phyloP scores from a whole-genome alignment of 1,140 invertebrate genomes.

The Megathymus violae region DNA sequence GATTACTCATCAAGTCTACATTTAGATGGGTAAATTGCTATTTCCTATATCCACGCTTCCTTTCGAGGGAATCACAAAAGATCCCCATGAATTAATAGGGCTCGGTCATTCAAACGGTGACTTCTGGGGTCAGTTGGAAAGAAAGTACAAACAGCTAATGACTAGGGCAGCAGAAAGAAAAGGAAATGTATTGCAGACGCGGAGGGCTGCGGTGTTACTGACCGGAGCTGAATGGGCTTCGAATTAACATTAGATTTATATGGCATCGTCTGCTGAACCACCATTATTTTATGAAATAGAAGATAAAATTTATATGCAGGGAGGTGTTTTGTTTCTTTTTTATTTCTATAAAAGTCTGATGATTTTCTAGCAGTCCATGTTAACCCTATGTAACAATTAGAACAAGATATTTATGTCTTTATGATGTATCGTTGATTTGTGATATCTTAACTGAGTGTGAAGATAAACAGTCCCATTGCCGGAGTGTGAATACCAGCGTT shows the following conservation, averaged over 20 bases:
- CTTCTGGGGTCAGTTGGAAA: slow-evolving; percentile 56
- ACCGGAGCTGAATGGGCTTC: not conserved
- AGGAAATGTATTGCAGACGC: slow-evolving; percentile 50
- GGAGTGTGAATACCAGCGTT: too few species aligned
- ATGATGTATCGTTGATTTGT: too few species aligned
- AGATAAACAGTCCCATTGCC: too few species aligned
- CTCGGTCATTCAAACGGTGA: slow-evolving; percentile 51
- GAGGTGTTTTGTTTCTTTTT: too few species aligned
- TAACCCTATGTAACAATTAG: too few species aligned
- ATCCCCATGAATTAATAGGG: slow-evolving; percentile 53
- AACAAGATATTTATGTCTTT: too few species aligned
- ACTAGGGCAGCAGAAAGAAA: slow-evolving; percentile 52
- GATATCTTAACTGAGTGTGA: too few species aligned
- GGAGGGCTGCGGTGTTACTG: not conserved
- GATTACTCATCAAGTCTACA: slow-evolving; percentile 58
- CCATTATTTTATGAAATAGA: not conserved
- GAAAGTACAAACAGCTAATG: slow-evolving; percentile 63
- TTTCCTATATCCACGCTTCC: slow-evolving; percentile 48
- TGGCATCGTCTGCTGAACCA: not conserved
- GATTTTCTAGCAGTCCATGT: too few species aligned
- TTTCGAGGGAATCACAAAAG: slow-evolving; percentile 48
- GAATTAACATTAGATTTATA: not conserved
- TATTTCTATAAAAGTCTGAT: too few species aligned
- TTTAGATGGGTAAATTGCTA: slow-evolving; percentile 56
- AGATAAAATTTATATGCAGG: too few species aligned